Percentiles rank a stretch among this genome's conserved stretches.
Conservation (phyloP, 2,113 vertebrate genomes). For the Heliornis fulica region DNA sequence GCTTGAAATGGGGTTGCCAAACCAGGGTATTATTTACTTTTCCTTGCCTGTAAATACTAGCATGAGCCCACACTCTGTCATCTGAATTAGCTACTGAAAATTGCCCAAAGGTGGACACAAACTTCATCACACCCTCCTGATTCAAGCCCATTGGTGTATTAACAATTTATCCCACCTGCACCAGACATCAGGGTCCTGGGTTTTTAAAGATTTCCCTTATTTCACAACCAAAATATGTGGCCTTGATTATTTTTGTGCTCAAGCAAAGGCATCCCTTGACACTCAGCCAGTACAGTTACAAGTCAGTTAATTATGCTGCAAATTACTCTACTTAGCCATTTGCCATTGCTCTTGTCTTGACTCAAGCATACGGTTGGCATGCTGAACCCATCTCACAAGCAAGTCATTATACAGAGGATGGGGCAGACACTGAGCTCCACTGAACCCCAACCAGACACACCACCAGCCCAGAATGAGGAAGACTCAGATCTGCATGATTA, state of each 20-base stretch:
- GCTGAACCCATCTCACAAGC: neutral
- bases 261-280: neutral
- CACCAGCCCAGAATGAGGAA: neutral
- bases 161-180: neutral
- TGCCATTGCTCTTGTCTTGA: neutral
- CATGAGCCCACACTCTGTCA: neutral
- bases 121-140: neutral
- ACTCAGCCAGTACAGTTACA: neutral
- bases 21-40: neutral
- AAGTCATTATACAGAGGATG: neutral
- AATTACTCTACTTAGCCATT: neutral
- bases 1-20: neutral
- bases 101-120: neutral
- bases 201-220: neutral
- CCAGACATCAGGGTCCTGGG: neutral
- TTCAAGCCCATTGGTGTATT: neutral
- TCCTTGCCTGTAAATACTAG: neutral
- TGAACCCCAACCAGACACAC: neutral
- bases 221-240: neutral
- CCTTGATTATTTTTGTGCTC: neutral
- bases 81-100: neutral
- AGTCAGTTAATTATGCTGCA: neutral
- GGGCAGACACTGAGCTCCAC: neutral
- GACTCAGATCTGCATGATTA: accelerated
- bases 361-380: accelerated